A percentile compares a stretch with the other conserved stretches of the same genome.
Evolutionary conservation across 2,113 vertebrate genomes (phyloP).

Genomic region (Calypte anna): DNA sequence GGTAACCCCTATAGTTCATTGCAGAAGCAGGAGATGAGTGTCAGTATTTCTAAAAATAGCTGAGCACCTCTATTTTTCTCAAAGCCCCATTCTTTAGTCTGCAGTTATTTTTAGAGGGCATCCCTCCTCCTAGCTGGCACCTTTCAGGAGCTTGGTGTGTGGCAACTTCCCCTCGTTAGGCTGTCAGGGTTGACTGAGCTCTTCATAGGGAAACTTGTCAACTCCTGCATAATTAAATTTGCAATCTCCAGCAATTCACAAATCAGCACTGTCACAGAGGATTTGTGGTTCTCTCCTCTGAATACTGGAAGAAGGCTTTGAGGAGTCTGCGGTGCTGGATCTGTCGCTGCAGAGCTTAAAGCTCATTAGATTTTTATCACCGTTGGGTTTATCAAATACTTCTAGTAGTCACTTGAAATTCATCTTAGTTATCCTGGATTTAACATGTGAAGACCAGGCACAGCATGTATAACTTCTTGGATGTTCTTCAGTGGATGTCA

Average conservation of each 20-base stretch:
- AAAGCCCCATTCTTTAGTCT: not conserved
- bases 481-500: not conserved
- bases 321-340: fast-evolving
- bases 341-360: fast-evolving
- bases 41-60: not conserved
- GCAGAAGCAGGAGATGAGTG: not conserved
- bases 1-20: fast-evolving
- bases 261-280: not conserved
- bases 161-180: not conserved
- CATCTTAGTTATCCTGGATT: not conserved
- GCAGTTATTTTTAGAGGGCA: not conserved
- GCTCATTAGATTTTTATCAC: not conserved
- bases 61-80: conserved; percentile 25
- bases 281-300: not conserved
- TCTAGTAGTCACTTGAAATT: not conserved
- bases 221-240: not conserved
- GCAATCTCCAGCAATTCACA: not conserved
- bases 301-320: fast-evolving
- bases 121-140: not conserved
- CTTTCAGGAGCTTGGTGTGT: not conserved
- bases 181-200: not conserved
- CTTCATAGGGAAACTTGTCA: not conserved
- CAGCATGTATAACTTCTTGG: not conserved
- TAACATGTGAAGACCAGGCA: not conserved
- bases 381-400: not conserved